These are phyloP conservation scores for Arrhopalites spinosus DNA, from an alignment of 2,888 invertebrate genomes.

Conservation along the genomic window DNA sequence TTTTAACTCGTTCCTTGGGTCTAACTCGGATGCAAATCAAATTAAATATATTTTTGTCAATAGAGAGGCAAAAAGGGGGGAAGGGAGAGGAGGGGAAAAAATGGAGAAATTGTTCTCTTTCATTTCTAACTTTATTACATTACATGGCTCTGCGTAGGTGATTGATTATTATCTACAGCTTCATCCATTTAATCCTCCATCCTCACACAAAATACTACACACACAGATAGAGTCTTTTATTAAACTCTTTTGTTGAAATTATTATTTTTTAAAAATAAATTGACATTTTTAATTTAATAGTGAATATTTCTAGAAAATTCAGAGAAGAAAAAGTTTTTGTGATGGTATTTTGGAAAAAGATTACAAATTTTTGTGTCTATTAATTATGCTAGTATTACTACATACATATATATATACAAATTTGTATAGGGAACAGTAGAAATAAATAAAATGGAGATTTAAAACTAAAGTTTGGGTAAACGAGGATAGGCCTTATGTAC, in stretches of 20 bases:
- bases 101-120: not conserved
- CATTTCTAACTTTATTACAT: not conserved
- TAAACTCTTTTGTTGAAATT: no score
- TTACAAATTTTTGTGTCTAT: no score
- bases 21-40: conserved; percentile 12
- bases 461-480: not conserved
- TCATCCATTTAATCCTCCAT: not conserved
- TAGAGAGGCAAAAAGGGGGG: not conserved
- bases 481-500: not conserved
- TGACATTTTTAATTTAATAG: no score
- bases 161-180: conserved; percentile 6
- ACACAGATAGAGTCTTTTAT: no score
- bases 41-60: conserved; percentile 21
- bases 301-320: no score
- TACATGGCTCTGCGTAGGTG: not conserved
- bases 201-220: no score
- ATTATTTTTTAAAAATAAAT: no score
- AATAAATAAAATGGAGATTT: not conserved
- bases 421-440: no score
- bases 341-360: no score
- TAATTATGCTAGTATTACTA: no score
- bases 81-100: not conserved
- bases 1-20: not conserved
- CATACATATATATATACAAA: no score
- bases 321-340: no score